These are phyloP conservation scores for Glareola pratincola DNA, from an alignment of 2,113 vertebrate genomes.

Conservation along the genomic window DNA sequence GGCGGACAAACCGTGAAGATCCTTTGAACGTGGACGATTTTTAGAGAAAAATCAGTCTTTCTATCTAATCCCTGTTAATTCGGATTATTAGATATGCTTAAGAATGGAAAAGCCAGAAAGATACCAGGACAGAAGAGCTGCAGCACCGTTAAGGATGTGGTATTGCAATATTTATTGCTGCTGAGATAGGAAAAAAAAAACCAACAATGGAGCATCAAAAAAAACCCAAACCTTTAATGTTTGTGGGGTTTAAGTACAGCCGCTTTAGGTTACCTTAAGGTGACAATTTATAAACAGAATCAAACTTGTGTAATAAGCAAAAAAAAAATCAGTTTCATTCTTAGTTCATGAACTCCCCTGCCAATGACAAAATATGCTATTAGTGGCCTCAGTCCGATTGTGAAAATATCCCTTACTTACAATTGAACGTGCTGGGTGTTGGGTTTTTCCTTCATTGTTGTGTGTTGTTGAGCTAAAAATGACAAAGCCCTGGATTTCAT, in stretches of 20 bases:
- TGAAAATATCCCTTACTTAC: conserved; percentile 77
- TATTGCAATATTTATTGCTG: conserved; percentile 38
- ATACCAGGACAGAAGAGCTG: not conserved
- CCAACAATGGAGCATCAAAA: not conserved
- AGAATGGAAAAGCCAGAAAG: conserved; percentile 58
- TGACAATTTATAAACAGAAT: conserved; percentile 68
- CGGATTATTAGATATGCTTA: conserved; percentile 58
- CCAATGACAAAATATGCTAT: conserved; percentile 72
- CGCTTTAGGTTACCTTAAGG: conserved; percentile 52
- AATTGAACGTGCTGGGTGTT: conserved; percentile 58
- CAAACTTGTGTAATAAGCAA: conserved; percentile 60
- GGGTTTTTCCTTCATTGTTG: conserved; percentile 37
- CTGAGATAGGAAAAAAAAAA: conserved; percentile 27
- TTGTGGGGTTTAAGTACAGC: conserved; percentile 17
- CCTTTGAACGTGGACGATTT: not conserved
- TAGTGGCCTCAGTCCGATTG: conserved; percentile 56
- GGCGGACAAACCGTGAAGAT: not conserved
- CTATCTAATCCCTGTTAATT: too few species aligned
- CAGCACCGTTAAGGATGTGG: not conserved
- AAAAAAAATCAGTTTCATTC: conserved; percentile 37
- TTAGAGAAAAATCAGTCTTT: conserved; percentile 1
- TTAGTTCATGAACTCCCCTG: conserved; percentile 55
- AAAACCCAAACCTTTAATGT: not conserved
- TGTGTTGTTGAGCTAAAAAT: conserved; percentile 77
- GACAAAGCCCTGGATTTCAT: conserved; percentile 81